Base-by-base conservation (phyloP, 2,888 invertebrate genomes). In the Zele albiditarsus region DNA sequence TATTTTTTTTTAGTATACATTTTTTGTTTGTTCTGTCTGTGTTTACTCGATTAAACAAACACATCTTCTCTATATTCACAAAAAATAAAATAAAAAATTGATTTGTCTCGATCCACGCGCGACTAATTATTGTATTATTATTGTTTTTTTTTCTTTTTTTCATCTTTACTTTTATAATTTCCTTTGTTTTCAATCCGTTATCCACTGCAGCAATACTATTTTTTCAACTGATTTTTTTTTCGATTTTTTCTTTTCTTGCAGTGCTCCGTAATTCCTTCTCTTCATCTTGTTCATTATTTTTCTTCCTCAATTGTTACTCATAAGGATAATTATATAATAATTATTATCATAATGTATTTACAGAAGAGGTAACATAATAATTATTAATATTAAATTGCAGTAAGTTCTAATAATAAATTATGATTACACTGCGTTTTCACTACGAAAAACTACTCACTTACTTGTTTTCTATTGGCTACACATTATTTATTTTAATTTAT, bases 291-390 rank as follows among this genome's bases (percentile, higher is more conserved):
- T 68, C 23, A 42, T 14, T 4, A 23, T 58, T 46, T 14, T 66
- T 53, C n/a, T 62, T 71, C 63, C 14, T 58, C 20, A 20, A 46
- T 73, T 60, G 42, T 60, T 38, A 71, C 73, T 79, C 70, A 78
- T 79, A 77, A 80, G 78, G 76, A 76, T 80, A 78, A 81, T 81
- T 80, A 76, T 80, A 80, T 84, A 80, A 82, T 82, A 82, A 80
- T 84, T 82, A 84, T 82, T 82, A 78, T 78, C 81, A 81, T 83
- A 82, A 80, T 83, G 82, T 86, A 86, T 86, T 82, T 86, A 86
- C 86, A 86, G 84, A 84, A 84, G 84, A 85, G 82, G 81, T 85
- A 84, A 74, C 85, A 85, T 84, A 82, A 80, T 84, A 78, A 80
- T 60, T 62, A 78, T 83, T 82, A 83, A 76, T 82, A 80, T 82